Evolutionary conservation across 1,140 invertebrate species (phyloP).

Genomic region (Pissodes strobi): DNA sequence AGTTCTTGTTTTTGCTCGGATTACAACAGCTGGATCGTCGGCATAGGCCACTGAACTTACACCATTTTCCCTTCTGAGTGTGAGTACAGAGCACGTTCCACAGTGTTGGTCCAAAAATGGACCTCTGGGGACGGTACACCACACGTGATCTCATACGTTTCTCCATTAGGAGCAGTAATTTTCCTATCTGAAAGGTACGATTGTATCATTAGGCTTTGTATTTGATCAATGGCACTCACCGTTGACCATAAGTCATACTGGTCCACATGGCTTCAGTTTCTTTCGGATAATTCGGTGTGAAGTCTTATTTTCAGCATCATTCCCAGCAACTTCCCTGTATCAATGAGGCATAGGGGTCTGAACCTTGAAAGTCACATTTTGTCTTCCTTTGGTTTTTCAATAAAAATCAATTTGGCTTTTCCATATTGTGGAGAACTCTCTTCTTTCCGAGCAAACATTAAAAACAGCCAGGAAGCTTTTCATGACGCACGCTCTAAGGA

Average conservation of each 20-base stretch:
- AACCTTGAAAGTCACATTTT: slow-evolving; percentile 10
- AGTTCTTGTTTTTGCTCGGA: background rate
- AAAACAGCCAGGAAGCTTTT: background rate
- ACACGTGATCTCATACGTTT: slow-evolving; percentile 20
- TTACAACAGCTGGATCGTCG: slow-evolving; percentile 6
- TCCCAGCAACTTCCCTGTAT: slow-evolving; percentile 39
- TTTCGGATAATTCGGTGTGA: slow-evolving; percentile 4
- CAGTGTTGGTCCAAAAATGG: slow-evolving; percentile 48
- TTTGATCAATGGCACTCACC: too few relatives aligned
- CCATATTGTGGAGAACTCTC: slow-evolving; percentile 32
- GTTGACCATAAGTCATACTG: too few relatives aligned
- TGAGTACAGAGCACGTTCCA: slow-evolving; percentile 42
- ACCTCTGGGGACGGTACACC: slow-evolving; percentile 50
- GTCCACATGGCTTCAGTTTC: too few relatives aligned
- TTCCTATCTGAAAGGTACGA: slow-evolving; percentile 17
- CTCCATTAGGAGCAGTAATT: background rate
- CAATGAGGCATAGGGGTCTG: slow-evolving; percentile 38
- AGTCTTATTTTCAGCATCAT: slow-evolving; percentile 19
- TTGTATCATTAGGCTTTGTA: slow-evolving; percentile 2
- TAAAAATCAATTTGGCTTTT: slow-evolving; percentile 32
- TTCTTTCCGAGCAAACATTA: background rate
- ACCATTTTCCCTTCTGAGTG: background rate
- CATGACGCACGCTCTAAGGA: slow-evolving; percentile 23
- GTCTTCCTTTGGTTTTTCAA: slow-evolving; percentile 17
- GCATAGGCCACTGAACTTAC: slow-evolving; percentile 4